Evolutionary conservation across 1,140 invertebrate species (phyloP), one percentile per base, ranked within the genome.

Genomic region (Copidosoma floridanum): DNA sequence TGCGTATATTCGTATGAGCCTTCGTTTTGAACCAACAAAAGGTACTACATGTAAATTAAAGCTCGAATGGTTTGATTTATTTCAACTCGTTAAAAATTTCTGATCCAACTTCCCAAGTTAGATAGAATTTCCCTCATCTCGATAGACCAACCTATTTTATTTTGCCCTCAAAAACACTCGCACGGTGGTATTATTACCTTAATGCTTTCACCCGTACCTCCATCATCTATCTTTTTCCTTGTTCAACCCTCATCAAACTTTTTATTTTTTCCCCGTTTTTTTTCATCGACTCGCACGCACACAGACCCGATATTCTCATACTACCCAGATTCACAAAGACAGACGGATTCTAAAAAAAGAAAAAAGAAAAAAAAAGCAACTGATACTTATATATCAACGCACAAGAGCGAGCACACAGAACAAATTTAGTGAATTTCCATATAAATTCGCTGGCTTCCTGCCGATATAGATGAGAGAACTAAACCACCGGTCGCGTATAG

Each of bases 361-460:
- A 44, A 59, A 43, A 52, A 21, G 58, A 50, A 59, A 68, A 67
- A 67, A 65, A 66, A n/a, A n/a, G n/a, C n/a, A n/a, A n/a, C n/a
- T n/a, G n/a, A n/a, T n/a, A n/a, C n/a, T n/a, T n/a, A n/a, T n/a
- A n/a, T n/a, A n/a, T n/a, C n/a, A n/a, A n/a, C n/a, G n/a, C n/a
- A n/a, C n/a, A 65, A 54, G 64, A 47, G 55, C 51, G 23, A 47
- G 50, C 64, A 59, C 64, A 57, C 63, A 63, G 68, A 70, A 67
- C 66, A 63, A 73, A 71, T 71, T 72, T 67, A 66, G 53, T 23
- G 65, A 68, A 73, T 73, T 71, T 72, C 69, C 70, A 72, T 73
- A 72, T 73, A 72, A 73, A 72, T 73, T 71, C 64, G 68, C 61
- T 70, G 64, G 59, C 35, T 63, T n/a, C n/a, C n/a, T n/a, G n/a